These are phyloP conservation scores for Phalacrocorax aristotelis DNA, from an alignment of 2,113 vertebrate genomes.

Conservation along the genomic window DNA sequence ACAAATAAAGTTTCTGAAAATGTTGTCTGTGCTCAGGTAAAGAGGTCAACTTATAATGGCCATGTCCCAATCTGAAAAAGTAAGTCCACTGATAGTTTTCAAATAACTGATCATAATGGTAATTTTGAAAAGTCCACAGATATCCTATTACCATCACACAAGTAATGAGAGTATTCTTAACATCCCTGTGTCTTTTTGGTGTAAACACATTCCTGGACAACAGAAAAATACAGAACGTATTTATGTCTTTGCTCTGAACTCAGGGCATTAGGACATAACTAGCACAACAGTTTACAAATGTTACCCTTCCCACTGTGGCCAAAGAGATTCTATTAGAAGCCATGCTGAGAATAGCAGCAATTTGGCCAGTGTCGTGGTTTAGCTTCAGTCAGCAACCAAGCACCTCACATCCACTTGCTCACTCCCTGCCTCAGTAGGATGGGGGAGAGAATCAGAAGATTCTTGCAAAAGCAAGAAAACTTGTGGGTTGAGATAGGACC, in stretches of 20 bases:
- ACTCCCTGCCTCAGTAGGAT: no score
- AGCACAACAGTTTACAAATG: not conserved
- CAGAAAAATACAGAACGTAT: not conserved
- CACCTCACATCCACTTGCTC: no score
- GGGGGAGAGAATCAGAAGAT: no score
- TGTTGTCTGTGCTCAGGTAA: not conserved
- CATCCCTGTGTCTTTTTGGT: not conserved
- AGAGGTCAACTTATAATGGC: not conserved
- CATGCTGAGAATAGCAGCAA: not conserved
- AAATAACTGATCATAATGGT: not conserved
- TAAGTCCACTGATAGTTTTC: not conserved
- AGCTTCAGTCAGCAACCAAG: no score
- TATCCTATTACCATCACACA: not conserved
- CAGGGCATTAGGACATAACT: not conserved
- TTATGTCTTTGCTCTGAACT: not conserved
- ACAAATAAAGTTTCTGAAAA: not conserved
- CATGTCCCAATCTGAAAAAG: not conserved
- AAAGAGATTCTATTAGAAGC: not conserved
- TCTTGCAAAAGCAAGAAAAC: no score
- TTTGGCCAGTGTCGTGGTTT: not conserved
- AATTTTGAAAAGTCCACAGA: not conserved
- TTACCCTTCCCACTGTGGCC: not conserved
- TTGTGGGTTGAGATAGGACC: no score
- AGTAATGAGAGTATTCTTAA: not conserved
- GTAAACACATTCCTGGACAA: not conserved